phyloP scores from a whole-genome alignment of 1,140 invertebrate species.

The Yoshiicerus persimilis region DNA sequence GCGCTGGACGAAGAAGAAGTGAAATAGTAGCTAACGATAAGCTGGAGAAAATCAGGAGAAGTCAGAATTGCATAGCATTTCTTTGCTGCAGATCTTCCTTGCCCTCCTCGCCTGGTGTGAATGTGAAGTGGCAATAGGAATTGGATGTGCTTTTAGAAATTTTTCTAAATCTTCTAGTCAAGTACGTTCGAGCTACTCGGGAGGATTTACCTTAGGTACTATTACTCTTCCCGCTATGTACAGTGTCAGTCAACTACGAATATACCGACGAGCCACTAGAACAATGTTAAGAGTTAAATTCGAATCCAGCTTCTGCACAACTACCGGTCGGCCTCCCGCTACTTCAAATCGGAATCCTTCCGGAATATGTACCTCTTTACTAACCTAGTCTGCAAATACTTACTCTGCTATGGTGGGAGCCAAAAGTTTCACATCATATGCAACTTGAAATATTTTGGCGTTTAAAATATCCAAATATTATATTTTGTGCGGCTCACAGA shows the following conservation, averaged over 20 bases:
- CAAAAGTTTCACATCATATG: no score
- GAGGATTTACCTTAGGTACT: background rate
- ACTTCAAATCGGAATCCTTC: background rate
- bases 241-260: background rate
- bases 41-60: background rate
- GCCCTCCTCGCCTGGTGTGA: background rate
- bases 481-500: no score
- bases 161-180: background rate
- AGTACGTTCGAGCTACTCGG: background rate
- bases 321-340: background rate
- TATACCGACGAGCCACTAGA: background rate
- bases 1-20: background rate
- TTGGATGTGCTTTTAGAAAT: background rate
- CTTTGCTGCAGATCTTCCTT: background rate
- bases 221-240: background rate
- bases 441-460: no score
- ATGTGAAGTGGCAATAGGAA: background rate
- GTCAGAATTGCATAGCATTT: background rate
- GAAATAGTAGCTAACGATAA: background rate
- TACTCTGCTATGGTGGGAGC: no score
- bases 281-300: background rate
- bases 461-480: no score
- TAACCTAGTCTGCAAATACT: background rate
- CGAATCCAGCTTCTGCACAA: background rate
- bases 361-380: background rate